Conservation (phyloP, 2,888 invertebrate genomes). For the Cerastis rubricosa region DNA sequence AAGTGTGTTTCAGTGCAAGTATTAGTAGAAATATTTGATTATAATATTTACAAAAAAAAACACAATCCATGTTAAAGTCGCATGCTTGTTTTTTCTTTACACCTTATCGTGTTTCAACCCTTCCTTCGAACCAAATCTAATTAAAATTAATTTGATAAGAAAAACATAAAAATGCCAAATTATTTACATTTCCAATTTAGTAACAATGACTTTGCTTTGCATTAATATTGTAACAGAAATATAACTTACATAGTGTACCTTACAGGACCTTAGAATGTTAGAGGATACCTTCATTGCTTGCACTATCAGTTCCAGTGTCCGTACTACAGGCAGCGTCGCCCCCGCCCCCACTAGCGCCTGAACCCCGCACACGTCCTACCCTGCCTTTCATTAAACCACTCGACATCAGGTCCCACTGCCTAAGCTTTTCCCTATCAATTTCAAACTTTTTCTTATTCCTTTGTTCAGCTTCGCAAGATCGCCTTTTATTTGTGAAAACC, state of each 20-base stretch:
- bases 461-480: constrained; percentile 57
- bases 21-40: constrained; percentile 77
- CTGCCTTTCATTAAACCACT: constrained; percentile 93
- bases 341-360: constrained; percentile 79
- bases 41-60: constrained; percentile 72
- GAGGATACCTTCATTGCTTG: constrained; percentile 90
- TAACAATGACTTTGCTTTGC: constrained; percentile 88
- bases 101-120: constrained; percentile 85
- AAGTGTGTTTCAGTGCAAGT: constrained; percentile 75
- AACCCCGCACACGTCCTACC: constrained; percentile 84
- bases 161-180: constrained; percentile 78
- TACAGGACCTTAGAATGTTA: constrained; percentile 87
- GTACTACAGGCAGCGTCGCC: constrained; percentile 83
- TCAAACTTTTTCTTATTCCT: constrained; percentile 89
- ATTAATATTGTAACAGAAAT: constrained; percentile 80
- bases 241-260: constrained; percentile 88
- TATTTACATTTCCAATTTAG: constrained; percentile 73
- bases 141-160: constrained; percentile 48
- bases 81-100: constrained; percentile 82
- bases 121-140: constrained; percentile 65
- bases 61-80: constrained; percentile 75
- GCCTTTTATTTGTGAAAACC: constrained; percentile 47
- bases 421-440: constrained; percentile 95
- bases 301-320: constrained; percentile 86
- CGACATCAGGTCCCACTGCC: constrained; percentile 97